Evolutionary conservation across 1,140 invertebrate genomes (phyloP).

Genomic region (Yoshiicerus persimilis): DNA sequence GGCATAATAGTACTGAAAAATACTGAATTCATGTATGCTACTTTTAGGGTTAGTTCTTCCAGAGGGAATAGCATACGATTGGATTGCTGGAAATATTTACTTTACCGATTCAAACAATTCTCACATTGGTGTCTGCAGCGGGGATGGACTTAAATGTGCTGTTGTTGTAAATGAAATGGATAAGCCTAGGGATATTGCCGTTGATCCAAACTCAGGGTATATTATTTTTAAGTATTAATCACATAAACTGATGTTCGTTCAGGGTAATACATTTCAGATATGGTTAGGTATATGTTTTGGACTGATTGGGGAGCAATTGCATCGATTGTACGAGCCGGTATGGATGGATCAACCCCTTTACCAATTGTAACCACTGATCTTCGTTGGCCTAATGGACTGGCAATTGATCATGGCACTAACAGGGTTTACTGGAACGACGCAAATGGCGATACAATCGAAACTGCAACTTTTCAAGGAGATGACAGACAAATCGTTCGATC

Average conservation of each 20-base stretch:
- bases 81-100: slow-evolving; percentile 75
- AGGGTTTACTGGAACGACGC: slow-evolving; percentile 88
- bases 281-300: slow-evolving; percentile 74
- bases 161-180: slow-evolving; percentile 55
- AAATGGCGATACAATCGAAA: slow-evolving; percentile 76
- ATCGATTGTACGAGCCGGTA: slow-evolving; percentile 72
- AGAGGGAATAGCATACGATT: slow-evolving; percentile 78
- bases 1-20: neutral
- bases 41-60: slow-evolving; percentile 66
- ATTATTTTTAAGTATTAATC: too few relatives aligned
- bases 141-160: slow-evolving; percentile 64
- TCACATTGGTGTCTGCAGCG: slow-evolving; percentile 72
- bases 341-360: slow-evolving; percentile 75
- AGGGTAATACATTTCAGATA: neutral
- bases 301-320: slow-evolving; percentile 75
- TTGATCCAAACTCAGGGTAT: slow-evolving; percentile 54
- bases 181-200: slow-evolving; percentile 53
- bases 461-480: slow-evolving; percentile 75
- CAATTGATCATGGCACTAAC: slow-evolving; percentile 54
- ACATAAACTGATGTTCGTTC: neutral
- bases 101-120: slow-evolving; percentile 73
- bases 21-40: neutral
- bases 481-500: slow-evolving; percentile 57
- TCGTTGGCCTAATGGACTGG: slow-evolving; percentile 61
- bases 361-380: slow-evolving; percentile 70